Base-by-base conservation (phyloP, 2,113 vertebrate genomes). In the Ceyx cyanopectus region DNA sequence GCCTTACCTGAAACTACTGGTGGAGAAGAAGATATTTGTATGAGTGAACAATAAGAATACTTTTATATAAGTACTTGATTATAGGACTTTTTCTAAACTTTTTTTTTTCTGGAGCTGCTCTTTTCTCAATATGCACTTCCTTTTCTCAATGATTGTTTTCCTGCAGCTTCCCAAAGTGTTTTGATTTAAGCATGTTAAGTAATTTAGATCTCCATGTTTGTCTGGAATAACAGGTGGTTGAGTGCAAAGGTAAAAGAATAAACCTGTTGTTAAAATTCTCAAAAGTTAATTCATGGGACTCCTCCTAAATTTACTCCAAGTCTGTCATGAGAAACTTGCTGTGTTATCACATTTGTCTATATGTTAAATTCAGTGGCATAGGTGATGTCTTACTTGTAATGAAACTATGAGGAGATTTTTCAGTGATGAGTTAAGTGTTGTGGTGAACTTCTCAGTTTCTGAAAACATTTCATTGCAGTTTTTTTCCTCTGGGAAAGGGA, bases 251-350 rank as follows among this genome's bases (percentile, higher is more conserved):
- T 94, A 96, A 80, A 86, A 96, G 92, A 96, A 94, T 95, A 73
- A 97, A 94, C 91, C 81, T 5, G 34, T 85, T 95, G 94, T 97
- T 97, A 94, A 97, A 96, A 96, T 97, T 96, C 96, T 96, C 75
- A 87, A 96, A 96, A 95, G 91, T 95, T 95, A 96, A 95, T 97
- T 92, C 30, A 24, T 87, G 96, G 95, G 93, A 93, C 67, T 48
- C 5, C 57, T 94, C 91, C 96, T 90, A 90, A 96, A 87, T 95
- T 90, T 87, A 82, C 88, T n/a, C 65, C 29, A 72, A 66, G n/a
- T 78, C 74, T 94, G 66, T 65, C 67, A 57, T 4, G 8, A 75
- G 34, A 66, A 82, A 37, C 40, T 68, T 67, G 30, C 16, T 73
- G 34, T 60, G 60, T 72, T 89, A 21, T 23, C 46, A 26, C 21